Conservation (phyloP, 2,113 vertebrate species). For the Arothron firmamentum region DNA sequence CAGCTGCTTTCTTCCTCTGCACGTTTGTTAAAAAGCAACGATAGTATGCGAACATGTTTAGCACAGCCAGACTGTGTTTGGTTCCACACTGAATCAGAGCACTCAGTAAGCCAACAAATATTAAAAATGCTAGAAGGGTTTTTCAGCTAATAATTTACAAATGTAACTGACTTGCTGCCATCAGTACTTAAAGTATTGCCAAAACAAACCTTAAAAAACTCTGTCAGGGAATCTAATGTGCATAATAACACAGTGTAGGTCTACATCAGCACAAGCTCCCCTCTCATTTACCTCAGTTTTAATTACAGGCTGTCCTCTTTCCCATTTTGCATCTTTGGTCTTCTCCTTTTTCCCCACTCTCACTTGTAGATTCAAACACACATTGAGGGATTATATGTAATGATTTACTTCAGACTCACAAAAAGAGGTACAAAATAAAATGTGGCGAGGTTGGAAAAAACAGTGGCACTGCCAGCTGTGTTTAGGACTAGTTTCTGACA, state of each 20-base stretch:
- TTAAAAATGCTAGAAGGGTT: slow-evolving; percentile 42
- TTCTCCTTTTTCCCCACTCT: slow-evolving; percentile 22
- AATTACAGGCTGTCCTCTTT: slow-evolving; percentile 26
- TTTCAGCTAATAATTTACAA: slow-evolving; percentile 50
- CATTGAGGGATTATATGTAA: slow-evolving; percentile 36
- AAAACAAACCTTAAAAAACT: slow-evolving; percentile 10
- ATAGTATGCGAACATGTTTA: slow-evolving; percentile 11
- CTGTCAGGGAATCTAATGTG: slow-evolving; percentile 20
- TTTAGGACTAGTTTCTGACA: slow-evolving; percentile 39
- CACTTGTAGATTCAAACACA: slow-evolving; percentile 35
- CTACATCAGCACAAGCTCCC: neutral
- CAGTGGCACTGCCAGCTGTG: neutral
- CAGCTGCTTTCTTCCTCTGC: slow-evolving; percentile 9
- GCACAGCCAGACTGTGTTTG: slow-evolving; percentile 19
- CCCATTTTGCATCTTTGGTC: slow-evolving; percentile 27
- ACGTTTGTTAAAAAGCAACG: slow-evolving; percentile 25
- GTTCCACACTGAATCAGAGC: slow-evolving; percentile 41
- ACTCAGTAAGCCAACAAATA: slow-evolving; percentile 27
- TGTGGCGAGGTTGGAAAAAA: slow-evolving; percentile 17
- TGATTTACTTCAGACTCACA: slow-evolving; percentile 40
- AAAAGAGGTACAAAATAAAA: slow-evolving; percentile 39
- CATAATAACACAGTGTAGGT: slow-evolving; percentile 1
- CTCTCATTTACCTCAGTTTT: slow-evolving; percentile 20
- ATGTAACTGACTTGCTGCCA: slow-evolving; percentile 20
- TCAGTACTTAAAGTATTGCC: slow-evolving; percentile 21